These are phyloP conservation scores for Drosophila niveifrons DNA, from an alignment of 2,888 invertebrate species.

Conservation along the genomic window DNA sequence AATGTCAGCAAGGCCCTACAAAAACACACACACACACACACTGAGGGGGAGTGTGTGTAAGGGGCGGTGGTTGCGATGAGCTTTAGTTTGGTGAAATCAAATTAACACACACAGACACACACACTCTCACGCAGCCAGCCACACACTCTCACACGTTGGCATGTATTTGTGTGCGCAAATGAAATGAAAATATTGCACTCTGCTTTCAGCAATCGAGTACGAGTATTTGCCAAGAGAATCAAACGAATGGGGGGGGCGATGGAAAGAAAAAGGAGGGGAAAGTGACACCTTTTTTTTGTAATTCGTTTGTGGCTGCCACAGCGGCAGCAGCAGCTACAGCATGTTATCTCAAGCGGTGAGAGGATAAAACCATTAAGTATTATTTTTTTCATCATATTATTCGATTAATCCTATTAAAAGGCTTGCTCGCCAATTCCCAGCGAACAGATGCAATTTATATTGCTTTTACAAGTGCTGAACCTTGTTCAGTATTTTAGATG, in stretches of 20 bases:
- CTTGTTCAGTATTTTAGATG: neutral
- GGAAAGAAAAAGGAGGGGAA: neutral
- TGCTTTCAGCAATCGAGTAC: conserved; percentile 4
- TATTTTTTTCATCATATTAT: neutral
- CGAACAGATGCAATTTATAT: neutral
- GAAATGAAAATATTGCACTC: conserved; percentile 34
- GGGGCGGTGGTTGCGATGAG: neutral
- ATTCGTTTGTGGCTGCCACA: neutral
- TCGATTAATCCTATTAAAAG: conserved; percentile 17
- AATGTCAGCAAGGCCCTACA: conserved; percentile 21
- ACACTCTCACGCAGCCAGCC: too few species aligned
- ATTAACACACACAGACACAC: conserved; percentile 47
- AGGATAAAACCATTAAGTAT: conserved; percentile 39
- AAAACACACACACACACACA: neutral
- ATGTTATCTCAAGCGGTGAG: conserved; percentile 12
- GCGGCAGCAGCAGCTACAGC: neutral
- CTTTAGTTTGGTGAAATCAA: conserved; percentile 45
- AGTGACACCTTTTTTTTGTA: conserved; percentile 3
- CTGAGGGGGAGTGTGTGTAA: neutral
- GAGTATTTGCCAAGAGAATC: conserved; percentile 11
- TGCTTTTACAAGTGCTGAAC: conserved; percentile 1
- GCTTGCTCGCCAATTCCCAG: neutral
- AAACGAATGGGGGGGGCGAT: neutral
- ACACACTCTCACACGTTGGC: neutral
- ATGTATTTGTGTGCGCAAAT: conserved; percentile 6